phyloP scores from a whole-genome alignment of 2,797 vertebrate genomes.

The Pangasius macronema region DNA sequence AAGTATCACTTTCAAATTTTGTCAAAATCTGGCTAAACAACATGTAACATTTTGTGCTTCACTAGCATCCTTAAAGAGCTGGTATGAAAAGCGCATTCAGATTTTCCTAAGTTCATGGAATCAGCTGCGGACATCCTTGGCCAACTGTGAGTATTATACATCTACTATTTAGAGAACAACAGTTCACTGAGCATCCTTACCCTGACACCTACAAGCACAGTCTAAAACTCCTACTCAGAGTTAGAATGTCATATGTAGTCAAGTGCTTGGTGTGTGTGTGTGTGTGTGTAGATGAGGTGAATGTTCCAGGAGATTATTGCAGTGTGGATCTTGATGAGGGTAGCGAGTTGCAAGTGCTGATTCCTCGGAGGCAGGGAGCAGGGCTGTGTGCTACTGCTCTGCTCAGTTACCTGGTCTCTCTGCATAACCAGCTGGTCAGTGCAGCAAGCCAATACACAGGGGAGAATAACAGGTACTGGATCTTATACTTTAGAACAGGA shows the following conservation, averaged over 20 bases:
- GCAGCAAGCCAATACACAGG: constrained; percentile 75
- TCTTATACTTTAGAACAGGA: background rate
- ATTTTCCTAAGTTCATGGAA: constrained; percentile 89
- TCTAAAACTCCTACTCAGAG: constrained; percentile 4
- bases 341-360: constrained; percentile 78
- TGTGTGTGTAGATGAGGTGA: constrained; percentile 82
- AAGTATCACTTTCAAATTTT: constrained; percentile 6
- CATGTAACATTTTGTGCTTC: background rate
- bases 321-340: constrained; percentile 73
- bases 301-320: constrained; percentile 81
- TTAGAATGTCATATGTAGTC: background rate
- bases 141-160: constrained; percentile 75
- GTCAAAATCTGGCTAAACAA: background rate
- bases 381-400: constrained; percentile 91
- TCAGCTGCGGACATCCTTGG: constrained; percentile 82
- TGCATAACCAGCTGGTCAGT: constrained; percentile 87
- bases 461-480: constrained; percentile 78
- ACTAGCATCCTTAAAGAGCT: constrained; percentile 73
- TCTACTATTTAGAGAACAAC: constrained; percentile 54
- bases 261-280: background rate
- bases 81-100: constrained; percentile 70
- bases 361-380: constrained; percentile 84
- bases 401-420: constrained; percentile 86
- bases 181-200: background rate
- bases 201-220: background rate